These are phyloP conservation scores for Anodontia alba DNA, from an alignment of 2,888 invertebrate genomes.

Conservation along the genomic window DNA sequence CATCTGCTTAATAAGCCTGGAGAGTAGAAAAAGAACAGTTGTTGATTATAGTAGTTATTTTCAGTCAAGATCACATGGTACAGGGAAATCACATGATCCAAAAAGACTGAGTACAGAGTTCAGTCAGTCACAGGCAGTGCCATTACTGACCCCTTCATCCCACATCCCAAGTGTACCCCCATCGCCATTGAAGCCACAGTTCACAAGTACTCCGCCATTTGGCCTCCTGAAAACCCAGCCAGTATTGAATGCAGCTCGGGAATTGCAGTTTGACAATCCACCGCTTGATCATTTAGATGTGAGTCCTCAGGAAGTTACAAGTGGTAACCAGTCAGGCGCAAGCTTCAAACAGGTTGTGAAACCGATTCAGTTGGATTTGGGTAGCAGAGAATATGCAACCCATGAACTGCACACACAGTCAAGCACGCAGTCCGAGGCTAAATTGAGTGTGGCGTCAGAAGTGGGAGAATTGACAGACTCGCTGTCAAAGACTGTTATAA, in stretches of 20 bases:
- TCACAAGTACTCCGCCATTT: conserved; percentile 76
- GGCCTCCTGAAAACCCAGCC: conserved; percentile 69
- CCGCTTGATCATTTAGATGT: conserved; percentile 16
- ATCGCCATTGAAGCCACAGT: conserved; percentile 78
- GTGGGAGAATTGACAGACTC: conserved; percentile 9
- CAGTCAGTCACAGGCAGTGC: conserved; percentile 33
- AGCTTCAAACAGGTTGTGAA: background rate
- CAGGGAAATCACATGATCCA: conserved; percentile 28
- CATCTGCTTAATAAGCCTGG: no score
- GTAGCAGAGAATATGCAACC: background rate
- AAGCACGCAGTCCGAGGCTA: background rate
- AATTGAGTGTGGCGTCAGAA: background rate
- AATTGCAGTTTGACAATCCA: conserved; percentile 61
- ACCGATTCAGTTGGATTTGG: background rate
- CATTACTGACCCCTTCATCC: conserved; percentile 56
- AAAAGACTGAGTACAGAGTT: conserved; percentile 59
- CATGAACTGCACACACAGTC: background rate
- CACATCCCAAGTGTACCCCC: conserved; percentile 70
- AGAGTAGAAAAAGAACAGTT: no score
- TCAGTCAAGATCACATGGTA: background rate
- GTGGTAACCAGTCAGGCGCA: background rate
- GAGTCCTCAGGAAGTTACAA: background rate
- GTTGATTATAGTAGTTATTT: no score
- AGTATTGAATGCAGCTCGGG: conserved; percentile 57
- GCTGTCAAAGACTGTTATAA: background rate